Evolutionary conservation across 2,113 vertebrate species (phyloP).

Genomic region (Syngnathus scovelli): DNA sequence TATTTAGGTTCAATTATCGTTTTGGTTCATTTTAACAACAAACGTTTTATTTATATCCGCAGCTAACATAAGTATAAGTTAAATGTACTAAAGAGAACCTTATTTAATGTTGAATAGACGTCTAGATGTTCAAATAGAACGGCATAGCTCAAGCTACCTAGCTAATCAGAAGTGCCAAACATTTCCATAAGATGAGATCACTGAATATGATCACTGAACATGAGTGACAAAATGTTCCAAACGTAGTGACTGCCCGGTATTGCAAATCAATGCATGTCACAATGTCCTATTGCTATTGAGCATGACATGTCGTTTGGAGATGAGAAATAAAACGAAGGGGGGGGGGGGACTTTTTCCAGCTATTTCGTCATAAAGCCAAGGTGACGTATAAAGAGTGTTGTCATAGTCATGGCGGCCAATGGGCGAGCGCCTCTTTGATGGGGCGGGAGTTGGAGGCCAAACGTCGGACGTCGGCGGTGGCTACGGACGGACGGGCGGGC

Average conservation of each 20-base stretch:
- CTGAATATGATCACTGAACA: not conserved
- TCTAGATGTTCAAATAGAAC: too few species aligned
- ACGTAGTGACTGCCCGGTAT: not conserved
- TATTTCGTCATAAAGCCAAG: constrained; percentile 1
- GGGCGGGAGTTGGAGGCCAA: not conserved
- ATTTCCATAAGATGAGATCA: too few species aligned
- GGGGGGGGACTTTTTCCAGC: not conserved
- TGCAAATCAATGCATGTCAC: not conserved
- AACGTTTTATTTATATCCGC: too few species aligned
- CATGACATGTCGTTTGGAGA: not conserved
- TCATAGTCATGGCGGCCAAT: not conserved
- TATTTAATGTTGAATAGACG: too few species aligned
- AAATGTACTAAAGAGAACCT: too few species aligned
- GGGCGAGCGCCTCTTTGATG: not conserved
- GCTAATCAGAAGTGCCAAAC: not conserved
- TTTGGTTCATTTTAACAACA: too few species aligned
- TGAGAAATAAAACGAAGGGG: not conserved
- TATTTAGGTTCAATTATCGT: too few species aligned
- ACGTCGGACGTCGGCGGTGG: not conserved
- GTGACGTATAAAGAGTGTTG: not conserved
- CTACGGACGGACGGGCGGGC: too few species aligned
- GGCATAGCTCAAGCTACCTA: not conserved
- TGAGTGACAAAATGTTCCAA: not conserved
- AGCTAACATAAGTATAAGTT: too few species aligned
- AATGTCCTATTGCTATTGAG: not conserved